Conservation (phyloP, 2,113 vertebrate species). For the Rhadina sibilatrix region DNA sequence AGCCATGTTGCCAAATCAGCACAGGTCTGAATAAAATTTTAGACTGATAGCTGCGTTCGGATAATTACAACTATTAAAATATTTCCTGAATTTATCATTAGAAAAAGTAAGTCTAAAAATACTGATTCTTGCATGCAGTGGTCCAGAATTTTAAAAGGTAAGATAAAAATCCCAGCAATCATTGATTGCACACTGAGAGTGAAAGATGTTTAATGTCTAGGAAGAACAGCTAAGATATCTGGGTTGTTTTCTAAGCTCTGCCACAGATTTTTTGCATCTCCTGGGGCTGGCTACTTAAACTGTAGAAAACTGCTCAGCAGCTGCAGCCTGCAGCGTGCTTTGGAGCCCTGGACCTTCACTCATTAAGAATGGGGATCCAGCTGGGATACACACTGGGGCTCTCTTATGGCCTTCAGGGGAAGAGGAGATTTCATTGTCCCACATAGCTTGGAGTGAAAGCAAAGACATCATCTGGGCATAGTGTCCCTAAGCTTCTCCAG, state of each 20-base stretch:
- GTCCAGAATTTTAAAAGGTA: background rate
- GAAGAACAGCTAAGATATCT: background rate
- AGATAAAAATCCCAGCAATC: background rate
- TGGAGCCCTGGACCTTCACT: background rate
- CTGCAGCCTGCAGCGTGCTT: background rate
- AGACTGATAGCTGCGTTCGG: background rate
- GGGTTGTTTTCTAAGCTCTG: background rate
- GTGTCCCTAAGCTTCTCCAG: background rate
- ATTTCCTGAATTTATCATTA: background rate
- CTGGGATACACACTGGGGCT: background rate
- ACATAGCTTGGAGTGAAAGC: background rate
- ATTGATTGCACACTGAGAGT: background rate
- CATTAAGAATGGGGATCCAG: background rate
- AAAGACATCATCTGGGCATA: background rate
- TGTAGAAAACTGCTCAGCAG: background rate
- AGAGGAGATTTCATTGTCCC: background rate
- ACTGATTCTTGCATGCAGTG: background rate
- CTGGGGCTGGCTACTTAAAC: background rate
- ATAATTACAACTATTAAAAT: background rate
- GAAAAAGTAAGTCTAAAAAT: background rate
- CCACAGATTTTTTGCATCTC: background rate
- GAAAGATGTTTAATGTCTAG: background rate
- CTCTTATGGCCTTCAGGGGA: background rate
- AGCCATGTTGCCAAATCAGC: background rate
- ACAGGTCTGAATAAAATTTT: background rate